Percentiles rank a stretch among this genome's conserved stretches.
Conservation (phyloP, 2,888 invertebrate species). For the Limnephilus auricula region DNA sequence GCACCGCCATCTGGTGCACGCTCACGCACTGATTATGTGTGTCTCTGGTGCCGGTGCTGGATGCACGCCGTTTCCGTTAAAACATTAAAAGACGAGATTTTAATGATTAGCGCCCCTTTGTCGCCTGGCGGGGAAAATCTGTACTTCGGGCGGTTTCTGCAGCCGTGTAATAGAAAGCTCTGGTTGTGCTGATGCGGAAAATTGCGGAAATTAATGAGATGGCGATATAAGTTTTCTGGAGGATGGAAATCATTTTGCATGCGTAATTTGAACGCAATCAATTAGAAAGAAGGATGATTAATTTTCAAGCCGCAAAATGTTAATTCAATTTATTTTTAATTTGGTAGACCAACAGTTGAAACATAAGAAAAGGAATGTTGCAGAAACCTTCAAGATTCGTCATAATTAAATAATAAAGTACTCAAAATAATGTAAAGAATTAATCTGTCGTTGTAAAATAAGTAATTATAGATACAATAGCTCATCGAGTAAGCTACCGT, state of each 20-base stretch:
- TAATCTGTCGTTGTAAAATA: too few species aligned
- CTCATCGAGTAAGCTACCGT: too few species aligned
- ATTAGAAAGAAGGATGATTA: background rate
- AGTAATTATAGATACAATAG: too few species aligned
- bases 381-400: background rate
- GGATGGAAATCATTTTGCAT: background rate
- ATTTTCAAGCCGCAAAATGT: background rate
- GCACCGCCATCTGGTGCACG: background rate
- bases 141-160: conserved; percentile 6
- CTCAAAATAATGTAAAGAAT: too few species aligned
- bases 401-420: too few species aligned
- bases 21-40: conserved; percentile 38
- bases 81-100: conserved; percentile 41
- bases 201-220: conserved; percentile 16
- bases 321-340: background rate
- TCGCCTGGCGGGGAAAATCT: background rate
- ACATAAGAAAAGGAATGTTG: background rate
- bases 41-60: conserved; percentile 26
- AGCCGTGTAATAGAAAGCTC: background rate
- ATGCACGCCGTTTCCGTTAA: conserved; percentile 5
- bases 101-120: conserved; percentile 49
- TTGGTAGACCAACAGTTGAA: too few species aligned
- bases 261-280: background rate
- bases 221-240: conserved; percentile 4
- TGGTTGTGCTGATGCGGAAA: background rate